Percentiles rank a stretch among this genome's conserved stretches.
These are phyloP conservation scores for Pachypsylla venusta DNA, from an alignment of 1,140 invertebrate genomes.

Conservation along the genomic window DNA sequence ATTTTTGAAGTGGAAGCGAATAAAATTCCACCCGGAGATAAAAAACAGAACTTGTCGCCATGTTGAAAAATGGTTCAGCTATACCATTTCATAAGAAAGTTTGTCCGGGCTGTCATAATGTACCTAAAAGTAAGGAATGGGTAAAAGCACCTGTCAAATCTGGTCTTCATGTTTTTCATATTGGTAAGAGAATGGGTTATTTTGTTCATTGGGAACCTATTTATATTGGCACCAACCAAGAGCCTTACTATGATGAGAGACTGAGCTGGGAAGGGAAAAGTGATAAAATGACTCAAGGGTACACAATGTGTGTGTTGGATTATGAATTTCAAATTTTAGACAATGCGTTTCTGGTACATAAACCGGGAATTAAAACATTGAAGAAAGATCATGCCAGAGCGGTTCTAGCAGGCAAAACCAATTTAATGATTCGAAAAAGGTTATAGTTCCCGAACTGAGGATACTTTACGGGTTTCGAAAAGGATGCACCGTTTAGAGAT, in stretches of 20 bases:
- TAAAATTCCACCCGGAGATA: slow-evolving; percentile 26
- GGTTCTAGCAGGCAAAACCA: slow-evolving; percentile 56
- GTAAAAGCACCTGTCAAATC: slow-evolving; percentile 41
- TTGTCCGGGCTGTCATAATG: slow-evolving; percentile 72
- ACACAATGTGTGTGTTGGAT: slow-evolving; percentile 66
- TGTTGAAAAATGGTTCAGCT: slow-evolving; percentile 55
- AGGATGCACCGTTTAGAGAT: slow-evolving; percentile 43
- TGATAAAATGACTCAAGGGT: slow-evolving; percentile 89
- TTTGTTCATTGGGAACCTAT: slow-evolving; percentile 80
- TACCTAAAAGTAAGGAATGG: slow-evolving; percentile 72
- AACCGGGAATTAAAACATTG: slow-evolving; percentile 66
- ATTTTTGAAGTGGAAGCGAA: slow-evolving; percentile 68
- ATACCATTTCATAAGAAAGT: slow-evolving; percentile 83
- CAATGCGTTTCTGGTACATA: slow-evolving; percentile 74
- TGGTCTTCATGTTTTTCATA: slow-evolving; percentile 61
- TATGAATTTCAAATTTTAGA: slow-evolving; percentile 80
- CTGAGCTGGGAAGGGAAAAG: slow-evolving; percentile 78
- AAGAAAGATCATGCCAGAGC: slow-evolving; percentile 58
- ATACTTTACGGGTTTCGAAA: slow-evolving; percentile 59
- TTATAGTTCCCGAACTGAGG: slow-evolving; percentile 68
- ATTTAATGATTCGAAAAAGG: slow-evolving; percentile 57
- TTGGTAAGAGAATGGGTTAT: slow-evolving; percentile 60
- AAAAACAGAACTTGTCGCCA: slow-evolving; percentile 36
- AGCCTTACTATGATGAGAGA: slow-evolving; percentile 74
- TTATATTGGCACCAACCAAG: slow-evolving; percentile 67